These are phyloP conservation scores for Paracyclopina nana DNA, from an alignment of 1,140 invertebrate genomes.

Conservation along the genomic window DNA sequence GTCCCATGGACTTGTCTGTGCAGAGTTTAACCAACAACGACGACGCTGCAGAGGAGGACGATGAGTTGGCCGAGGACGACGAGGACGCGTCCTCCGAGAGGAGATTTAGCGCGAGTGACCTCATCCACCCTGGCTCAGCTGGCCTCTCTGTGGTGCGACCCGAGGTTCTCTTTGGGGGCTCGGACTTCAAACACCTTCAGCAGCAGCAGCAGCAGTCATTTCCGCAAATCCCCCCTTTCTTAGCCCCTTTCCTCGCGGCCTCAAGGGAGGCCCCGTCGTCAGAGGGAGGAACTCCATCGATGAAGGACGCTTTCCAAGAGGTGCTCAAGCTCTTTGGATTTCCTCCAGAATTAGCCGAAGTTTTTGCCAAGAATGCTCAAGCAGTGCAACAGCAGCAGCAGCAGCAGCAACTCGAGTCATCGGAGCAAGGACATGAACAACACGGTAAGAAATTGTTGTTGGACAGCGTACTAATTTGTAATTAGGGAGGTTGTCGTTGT, in stretches of 20 bases:
- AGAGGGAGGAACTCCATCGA: neutral
- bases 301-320: slow-evolving; percentile 9
- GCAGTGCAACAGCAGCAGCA: too few relatives aligned
- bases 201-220: too few relatives aligned
- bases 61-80: neutral
- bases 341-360: neutral
- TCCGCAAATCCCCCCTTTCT: neutral
- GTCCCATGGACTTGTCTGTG: slow-evolving; percentile 2
- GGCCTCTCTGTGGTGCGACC: neutral
- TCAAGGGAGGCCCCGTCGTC: neutral
- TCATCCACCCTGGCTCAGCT: neutral
- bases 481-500: too few relatives aligned
- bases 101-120: neutral
- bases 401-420: too few relatives aligned
- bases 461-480: too few relatives aligned
- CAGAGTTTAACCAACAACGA: too few relatives aligned
- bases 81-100: neutral
- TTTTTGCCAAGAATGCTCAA: slow-evolving; percentile 2
- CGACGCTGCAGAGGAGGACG: too few relatives aligned
- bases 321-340: slow-evolving; percentile 12
- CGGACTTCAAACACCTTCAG: neutral
- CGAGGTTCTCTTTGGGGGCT: slow-evolving; percentile 3
- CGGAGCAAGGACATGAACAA: too few relatives aligned
- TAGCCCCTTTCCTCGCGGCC: neutral
- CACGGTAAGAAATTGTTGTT: too few relatives aligned